These are phyloP conservation scores for Amphimedon queenslandica DNA, from an alignment of 37 sponge, comb jelly and placozoan species.

Conservation along the genomic window DNA sequence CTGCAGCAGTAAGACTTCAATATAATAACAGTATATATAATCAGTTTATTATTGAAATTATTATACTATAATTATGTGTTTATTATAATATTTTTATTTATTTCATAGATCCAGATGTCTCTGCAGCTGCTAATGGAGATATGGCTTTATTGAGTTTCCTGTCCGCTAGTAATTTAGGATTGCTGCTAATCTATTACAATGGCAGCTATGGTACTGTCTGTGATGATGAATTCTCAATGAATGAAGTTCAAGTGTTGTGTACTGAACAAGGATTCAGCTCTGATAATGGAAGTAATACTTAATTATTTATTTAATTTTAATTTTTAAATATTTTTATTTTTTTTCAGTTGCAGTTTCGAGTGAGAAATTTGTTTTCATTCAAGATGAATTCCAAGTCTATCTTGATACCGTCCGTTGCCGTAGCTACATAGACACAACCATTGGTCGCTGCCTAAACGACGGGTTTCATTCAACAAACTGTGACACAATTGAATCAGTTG, in stretches of 20 bases:
- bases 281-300: no score
- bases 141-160: no score
- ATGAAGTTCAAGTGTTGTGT: background rate
- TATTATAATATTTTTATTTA: no score
- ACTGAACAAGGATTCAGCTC: background rate
- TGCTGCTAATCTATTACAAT: background rate
- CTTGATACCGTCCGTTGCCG: background rate
- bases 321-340: no score
- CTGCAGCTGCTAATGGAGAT: no score
- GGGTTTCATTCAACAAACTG: background rate
- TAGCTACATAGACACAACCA: background rate
- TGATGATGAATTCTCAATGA: background rate
- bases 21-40: no score
- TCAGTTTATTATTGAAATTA: no score
- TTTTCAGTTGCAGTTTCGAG: background rate
- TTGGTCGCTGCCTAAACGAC: background rate
- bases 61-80: no score
- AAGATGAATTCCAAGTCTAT: background rate
- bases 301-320: no score
- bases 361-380: background rate
- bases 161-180: no score
- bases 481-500: background rate
- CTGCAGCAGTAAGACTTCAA: no score
- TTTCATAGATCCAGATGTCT: no score
- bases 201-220: background rate